These are phyloP conservation scores for Cheumatopsyche charites DNA, from an alignment of 1,140 invertebrate species.

Conservation along the genomic window DNA sequence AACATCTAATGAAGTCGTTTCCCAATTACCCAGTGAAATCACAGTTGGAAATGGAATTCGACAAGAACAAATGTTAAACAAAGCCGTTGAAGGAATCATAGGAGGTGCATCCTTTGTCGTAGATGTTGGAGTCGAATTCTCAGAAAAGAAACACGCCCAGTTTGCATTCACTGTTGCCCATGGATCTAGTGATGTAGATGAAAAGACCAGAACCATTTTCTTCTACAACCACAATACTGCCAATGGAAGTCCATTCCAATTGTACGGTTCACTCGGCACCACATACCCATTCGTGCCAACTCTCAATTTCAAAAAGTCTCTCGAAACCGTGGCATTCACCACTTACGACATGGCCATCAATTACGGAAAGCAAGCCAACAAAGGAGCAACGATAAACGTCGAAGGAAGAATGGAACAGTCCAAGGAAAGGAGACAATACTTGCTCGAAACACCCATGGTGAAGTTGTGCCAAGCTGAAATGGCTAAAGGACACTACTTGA, in stretches of 20 bases:
- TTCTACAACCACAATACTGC: conserved; percentile 55
- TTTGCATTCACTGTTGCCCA: conserved; percentile 60
- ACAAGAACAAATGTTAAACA: conserved; percentile 60
- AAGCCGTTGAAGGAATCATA: conserved; percentile 60
- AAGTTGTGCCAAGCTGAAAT: conserved; percentile 62
- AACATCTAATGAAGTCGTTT: conserved; percentile 13
- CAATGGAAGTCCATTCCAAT: conserved; percentile 53
- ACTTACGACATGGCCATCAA: conserved; percentile 60
- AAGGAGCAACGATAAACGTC: conserved; percentile 55
- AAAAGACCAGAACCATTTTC: conserved; percentile 57
- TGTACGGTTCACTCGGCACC: conserved; percentile 54
- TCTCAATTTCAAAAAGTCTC: conserved; percentile 58
- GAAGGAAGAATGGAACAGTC: conserved; percentile 59
- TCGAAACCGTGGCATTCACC: conserved; percentile 59
- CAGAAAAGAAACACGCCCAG: conserved; percentile 56
- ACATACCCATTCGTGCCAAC: conserved; percentile 58
- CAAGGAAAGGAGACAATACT: conserved; percentile 57
- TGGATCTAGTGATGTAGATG: conserved; percentile 62
- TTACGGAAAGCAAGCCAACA: conserved; percentile 54
- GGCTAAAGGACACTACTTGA: conserved; percentile 60
- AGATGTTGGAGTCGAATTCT: conserved; percentile 61
- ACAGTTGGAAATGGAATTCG: conserved; percentile 55
- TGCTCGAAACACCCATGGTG: conserved; percentile 54
- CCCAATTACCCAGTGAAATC: conserved; percentile 47
- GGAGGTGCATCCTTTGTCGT: conserved; percentile 55